Evolutionary conservation across 2,113 vertebrate genomes (phyloP).

Genomic region (Chinchilla lanigera): DNA sequence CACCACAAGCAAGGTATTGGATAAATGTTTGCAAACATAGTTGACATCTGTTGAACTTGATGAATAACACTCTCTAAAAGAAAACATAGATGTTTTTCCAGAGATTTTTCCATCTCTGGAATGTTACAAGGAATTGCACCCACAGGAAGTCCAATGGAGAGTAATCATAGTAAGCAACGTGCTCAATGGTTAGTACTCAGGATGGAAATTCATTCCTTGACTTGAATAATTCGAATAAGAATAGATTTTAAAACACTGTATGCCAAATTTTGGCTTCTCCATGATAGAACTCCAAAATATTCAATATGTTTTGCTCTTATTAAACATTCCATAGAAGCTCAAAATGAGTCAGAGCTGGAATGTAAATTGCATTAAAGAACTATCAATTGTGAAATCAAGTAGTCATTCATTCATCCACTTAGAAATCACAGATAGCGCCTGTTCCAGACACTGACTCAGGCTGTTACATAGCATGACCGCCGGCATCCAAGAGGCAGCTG

Average conservation of each 20-base stretch:
- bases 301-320: not conserved
- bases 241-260: not conserved
- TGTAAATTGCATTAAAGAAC: constrained; percentile 2
- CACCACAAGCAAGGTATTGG: not conserved
- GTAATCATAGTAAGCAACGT: not conserved
- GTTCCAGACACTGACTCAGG: not conserved
- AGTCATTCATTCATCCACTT: not conserved
- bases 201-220: constrained; percentile 10
- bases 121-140: constrained; percentile 19
- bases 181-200: constrained; percentile 2
- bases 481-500: not conserved
- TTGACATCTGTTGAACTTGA: constrained; percentile 25
- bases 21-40: constrained; percentile 22
- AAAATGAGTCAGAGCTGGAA: not conserved
- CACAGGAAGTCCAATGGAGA: not conserved
- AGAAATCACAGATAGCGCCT: not conserved
- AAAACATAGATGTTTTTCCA: constrained; percentile 35
- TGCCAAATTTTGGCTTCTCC: constrained; percentile 28
- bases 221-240: not conserved
- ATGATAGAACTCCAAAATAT: constrained; percentile 30
- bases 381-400: not conserved
- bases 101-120: constrained; percentile 21
- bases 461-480: not conserved
- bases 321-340: constrained; percentile 2
- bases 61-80: constrained; percentile 29